Evolutionary conservation across 1,140 invertebrate species (phyloP).

Genomic region (Atta cephalotes): DNA sequence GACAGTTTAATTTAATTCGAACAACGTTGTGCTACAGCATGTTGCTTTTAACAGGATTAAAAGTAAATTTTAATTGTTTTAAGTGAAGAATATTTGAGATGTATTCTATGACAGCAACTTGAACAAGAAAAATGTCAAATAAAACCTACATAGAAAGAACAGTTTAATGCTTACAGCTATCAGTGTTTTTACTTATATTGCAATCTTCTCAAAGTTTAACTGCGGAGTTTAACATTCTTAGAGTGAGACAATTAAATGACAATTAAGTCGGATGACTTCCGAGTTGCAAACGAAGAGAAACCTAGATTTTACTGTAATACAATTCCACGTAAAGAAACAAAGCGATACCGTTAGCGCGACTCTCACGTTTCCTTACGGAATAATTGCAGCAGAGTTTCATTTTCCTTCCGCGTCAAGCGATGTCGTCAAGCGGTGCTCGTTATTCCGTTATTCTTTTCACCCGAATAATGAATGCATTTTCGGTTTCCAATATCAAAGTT

Average conservation of each 20-base stretch:
- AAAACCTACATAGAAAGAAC: neutral
- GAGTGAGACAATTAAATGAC: neutral
- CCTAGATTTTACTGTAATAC: constrained; percentile 22
- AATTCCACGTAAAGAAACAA: constrained; percentile 24
- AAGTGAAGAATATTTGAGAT: neutral
- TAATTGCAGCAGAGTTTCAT: constrained; percentile 26
- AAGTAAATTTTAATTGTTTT: constrained; percentile 14
- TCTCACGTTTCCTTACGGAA: constrained; percentile 14
- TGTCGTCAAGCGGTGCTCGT: neutral
- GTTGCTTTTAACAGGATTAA: constrained; percentile 34
- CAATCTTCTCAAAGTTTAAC: neutral
- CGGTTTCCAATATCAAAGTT: neutral
- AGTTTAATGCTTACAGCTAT: neutral
- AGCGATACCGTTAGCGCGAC: constrained; percentile 7
- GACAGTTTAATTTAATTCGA: constrained; percentile 21
- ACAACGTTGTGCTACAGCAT: neutral
- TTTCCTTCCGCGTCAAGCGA: constrained; percentile 30
- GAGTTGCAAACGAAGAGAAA: neutral
- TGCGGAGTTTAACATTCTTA: neutral
- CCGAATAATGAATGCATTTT: constrained; percentile 5
- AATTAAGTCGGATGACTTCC: constrained; percentile 16
- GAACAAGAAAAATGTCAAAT: neutral
- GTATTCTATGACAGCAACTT: neutral
- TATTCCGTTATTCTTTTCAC: constrained; percentile 20
- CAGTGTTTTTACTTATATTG: neutral